A percentile compares a stretch with the other conserved stretches of the same genome.
Evolutionary conservation across 2,888 invertebrate genomes (phyloP).

Genomic region (Colostygia pectinataria): DNA sequence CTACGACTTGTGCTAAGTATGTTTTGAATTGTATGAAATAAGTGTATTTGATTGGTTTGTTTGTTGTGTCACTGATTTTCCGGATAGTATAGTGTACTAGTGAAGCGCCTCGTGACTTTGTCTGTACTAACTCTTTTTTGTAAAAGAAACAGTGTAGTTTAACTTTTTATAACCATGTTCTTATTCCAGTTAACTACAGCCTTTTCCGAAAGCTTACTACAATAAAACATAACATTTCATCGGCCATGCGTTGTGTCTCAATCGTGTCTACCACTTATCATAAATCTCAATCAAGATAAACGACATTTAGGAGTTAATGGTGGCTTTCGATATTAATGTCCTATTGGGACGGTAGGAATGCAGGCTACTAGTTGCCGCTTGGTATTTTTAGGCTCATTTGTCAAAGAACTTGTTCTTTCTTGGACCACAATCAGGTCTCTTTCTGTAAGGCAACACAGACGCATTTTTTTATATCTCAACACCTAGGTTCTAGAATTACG

Average conservation of each 20-base stretch:
- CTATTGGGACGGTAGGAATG: conserved; percentile 52
- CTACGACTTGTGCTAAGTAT: conserved; percentile 2
- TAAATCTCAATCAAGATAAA: conserved; percentile 79
- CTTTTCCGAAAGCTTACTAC: conserved; percentile 16
- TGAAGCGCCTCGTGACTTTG: no score
- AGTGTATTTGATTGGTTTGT: neutral
- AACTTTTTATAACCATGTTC: no score
- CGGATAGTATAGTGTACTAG: no score
- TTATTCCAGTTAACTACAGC: neutral
- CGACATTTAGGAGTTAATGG: conserved; percentile 76
- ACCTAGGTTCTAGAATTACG: no score
- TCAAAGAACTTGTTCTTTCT: neutral
- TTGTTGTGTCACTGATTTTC: no score
- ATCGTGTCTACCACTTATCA: conserved; percentile 69
- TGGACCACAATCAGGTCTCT: no score
- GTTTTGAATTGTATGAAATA: neutral
- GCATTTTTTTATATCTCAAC: no score
- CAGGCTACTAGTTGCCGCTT: conserved; percentile 18
- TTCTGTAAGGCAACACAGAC: no score
- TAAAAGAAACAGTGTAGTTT: no score
- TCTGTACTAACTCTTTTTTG: no score
- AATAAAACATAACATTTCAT: conserved; percentile 41
- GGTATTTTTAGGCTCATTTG: neutral
- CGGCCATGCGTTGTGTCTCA: conserved; percentile 58
- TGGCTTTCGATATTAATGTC: conserved; percentile 68